phyloP scores from a whole-genome alignment of 2,113 vertebrate genomes.

The Engraulis encrasicolus region DNA sequence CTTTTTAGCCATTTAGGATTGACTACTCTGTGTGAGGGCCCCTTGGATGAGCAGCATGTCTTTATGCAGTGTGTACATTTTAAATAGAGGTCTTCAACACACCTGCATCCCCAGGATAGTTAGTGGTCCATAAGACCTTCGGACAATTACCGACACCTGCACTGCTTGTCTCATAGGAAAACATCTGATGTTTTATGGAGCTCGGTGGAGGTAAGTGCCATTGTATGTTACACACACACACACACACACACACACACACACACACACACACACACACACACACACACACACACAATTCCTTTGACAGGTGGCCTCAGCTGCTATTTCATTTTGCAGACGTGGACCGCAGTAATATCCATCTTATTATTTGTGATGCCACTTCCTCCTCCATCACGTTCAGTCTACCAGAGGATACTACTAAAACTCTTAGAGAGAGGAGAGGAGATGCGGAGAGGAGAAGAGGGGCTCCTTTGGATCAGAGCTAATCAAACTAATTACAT shows the following conservation, averaged over 20 bases:
- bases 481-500: neutral
- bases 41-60: too few species aligned
- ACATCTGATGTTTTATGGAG: slow-evolving; percentile 54
- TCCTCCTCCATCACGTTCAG: too few species aligned
- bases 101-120: slow-evolving; percentile 48
- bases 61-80: too few species aligned
- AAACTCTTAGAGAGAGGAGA: neutral
- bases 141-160: slow-evolving; percentile 67
- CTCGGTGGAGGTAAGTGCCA: slow-evolving; percentile 42
- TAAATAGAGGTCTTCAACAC: too few species aligned
- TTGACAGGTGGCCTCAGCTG: too few species aligned
- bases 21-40: too few species aligned
- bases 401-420: neutral
- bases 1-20: too few species aligned
- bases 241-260: slow-evolving; percentile 25
- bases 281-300: too few species aligned
- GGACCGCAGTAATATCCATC: too few species aligned
- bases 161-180: slow-evolving; percentile 61
- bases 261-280: too few species aligned
- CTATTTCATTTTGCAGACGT: too few species aligned
- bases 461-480: neutral
- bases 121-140: slow-evolving; percentile 56
- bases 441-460: too few species aligned
- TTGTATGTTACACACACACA: slow-evolving; percentile 19
- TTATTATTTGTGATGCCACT: neutral